Conservation (phyloP, 2,797 vertebrate species). For the Darevskia nairensis region DNA sequence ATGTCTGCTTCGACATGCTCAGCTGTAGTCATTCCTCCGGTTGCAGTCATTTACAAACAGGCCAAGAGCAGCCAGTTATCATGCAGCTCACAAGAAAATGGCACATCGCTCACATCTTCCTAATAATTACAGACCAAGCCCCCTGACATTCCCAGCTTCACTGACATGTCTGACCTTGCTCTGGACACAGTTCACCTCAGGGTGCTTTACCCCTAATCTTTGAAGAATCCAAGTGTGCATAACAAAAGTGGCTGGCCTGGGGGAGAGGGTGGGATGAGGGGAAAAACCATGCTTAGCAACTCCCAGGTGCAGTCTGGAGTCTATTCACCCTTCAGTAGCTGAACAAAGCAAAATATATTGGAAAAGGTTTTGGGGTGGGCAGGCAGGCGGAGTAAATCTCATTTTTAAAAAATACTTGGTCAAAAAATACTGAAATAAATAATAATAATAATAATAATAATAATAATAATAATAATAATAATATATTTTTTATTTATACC, state of each 20-base stretch:
- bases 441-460: too few species aligned
- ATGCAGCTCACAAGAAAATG: background rate
- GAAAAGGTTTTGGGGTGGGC: background rate
- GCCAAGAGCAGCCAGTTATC: background rate
- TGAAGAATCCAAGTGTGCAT: conserved; percentile 32
- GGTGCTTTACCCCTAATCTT: conserved; percentile 46
- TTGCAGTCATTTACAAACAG: background rate
- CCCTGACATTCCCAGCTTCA: conserved; percentile 18
- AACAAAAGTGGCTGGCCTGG: conserved; percentile 36
- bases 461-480: too few species aligned
- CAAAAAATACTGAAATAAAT: too few species aligned
- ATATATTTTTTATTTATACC: too few species aligned
- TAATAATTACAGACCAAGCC: conserved; percentile 48
- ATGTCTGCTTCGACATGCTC: background rate
- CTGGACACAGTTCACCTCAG: fast-evolving
- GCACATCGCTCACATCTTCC: conserved; percentile 49
- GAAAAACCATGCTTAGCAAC: background rate
- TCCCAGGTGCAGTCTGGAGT: background rate
- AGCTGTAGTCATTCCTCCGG: background rate
- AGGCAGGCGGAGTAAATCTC: too few species aligned
- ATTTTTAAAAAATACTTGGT: background rate
- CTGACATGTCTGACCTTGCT: conserved; percentile 46
- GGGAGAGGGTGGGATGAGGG: background rate
- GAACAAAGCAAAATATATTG: background rate
- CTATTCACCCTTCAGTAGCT: conserved; percentile 3